Evolutionary conservation across 2,888 invertebrate genomes (phyloP), one percentile per base, ranked within the genome.

Genomic region (Cephus pulcher): DNA sequence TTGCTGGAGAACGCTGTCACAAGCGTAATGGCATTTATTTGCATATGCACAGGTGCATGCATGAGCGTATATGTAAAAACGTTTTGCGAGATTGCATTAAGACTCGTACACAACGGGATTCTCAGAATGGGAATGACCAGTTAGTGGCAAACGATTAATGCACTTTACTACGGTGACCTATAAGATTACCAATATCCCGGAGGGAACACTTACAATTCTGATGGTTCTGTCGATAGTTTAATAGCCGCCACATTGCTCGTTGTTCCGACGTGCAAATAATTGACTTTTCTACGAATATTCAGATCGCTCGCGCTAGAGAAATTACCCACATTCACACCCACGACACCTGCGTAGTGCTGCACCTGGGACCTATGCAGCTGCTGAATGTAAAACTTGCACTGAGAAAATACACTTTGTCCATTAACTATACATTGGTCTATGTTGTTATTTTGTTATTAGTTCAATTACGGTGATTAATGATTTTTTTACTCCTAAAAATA

Each of bases 1-100:
- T 84, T 83, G 80, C 77, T 73, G 80, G 80, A 69, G 76, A 23
- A 78, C 80, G 86, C 85, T 85, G 85, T 85, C 82, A 82, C 83
- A 86, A 85, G 84, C 86, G 78, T 82, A 83, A 71, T 85, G 80
- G 85, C 79, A 81, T 82, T 84, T 80, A 79, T 84, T 85, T 82
- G 79, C 79, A 76, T 73, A 70, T 69, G 77, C 78, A 76, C 37
- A 76, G 77, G 70, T 68, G 71, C 71, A 71, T 71, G 30, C 71
- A 71, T 11, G 32, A 33, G 71, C 32, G 71, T 34, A 15, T 34
- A 32, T 34, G 71, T 71, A 34, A 71, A 34, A 34, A 34, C 71
- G 71, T 71, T 71, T 71, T 71, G 71, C 71, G 32, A 32, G 12
- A 71, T 71, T 71, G 15, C 33, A 71, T 71, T 56, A 56, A 56